Evolutionary conservation across 2,888 invertebrate genomes (phyloP).

Genomic region (Girardia tigrina): DNA sequence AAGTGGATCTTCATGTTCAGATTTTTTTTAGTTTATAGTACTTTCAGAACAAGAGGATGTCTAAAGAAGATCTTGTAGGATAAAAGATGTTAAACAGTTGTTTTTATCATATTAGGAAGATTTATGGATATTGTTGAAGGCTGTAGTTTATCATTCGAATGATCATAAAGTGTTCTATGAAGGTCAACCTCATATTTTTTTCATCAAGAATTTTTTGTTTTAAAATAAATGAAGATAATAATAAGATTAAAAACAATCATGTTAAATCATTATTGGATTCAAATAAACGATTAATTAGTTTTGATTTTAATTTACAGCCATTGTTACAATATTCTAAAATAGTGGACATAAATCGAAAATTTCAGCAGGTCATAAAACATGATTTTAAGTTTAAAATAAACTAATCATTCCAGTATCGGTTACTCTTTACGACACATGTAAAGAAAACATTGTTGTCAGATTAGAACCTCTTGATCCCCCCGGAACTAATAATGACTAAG

Average conservation of each 20-base stretch:
- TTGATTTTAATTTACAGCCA: background rate
- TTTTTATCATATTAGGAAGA: background rate
- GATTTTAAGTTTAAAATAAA: slow-evolving; percentile 1
- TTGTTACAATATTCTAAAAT: background rate
- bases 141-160: background rate
- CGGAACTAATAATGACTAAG: background rate
- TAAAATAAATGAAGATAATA: background rate
- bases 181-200: background rate
- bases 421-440: background rate
- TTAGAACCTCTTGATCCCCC: slow-evolving; percentile 2
- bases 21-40: background rate
- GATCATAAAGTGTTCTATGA: background rate
- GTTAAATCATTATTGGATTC: background rate
- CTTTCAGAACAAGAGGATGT: background rate
- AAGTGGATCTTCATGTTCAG: background rate
- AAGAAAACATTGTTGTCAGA: background rate
- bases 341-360: background rate
- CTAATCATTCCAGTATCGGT: background rate
- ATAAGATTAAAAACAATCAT: background rate
- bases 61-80: too few species aligned
- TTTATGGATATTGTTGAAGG: background rate
- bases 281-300: background rate
- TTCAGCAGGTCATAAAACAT: background rate
- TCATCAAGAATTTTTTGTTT: background rate
- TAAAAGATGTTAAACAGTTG: background rate